Conservation (phyloP, 2,888 invertebrate species). For the Pharmacophagus antenor region DNA sequence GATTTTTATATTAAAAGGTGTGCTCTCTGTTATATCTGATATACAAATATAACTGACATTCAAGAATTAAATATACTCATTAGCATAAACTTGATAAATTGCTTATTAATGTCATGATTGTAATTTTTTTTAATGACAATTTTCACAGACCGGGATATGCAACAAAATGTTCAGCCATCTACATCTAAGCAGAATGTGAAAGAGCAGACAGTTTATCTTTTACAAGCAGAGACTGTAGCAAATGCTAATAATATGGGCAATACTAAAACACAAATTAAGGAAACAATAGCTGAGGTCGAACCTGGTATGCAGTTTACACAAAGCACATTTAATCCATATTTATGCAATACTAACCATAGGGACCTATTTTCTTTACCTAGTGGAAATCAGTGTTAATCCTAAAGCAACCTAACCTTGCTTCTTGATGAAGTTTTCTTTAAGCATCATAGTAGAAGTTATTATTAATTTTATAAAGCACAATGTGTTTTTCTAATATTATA, state of each 20-base stretch:
- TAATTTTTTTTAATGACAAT: not conserved
- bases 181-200: slow-evolving; percentile 49
- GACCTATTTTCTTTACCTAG: too few relatives aligned
- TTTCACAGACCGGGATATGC: slow-evolving; percentile 44
- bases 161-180: slow-evolving; percentile 43
- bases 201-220: slow-evolving; percentile 50
- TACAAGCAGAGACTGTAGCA: slow-evolving; percentile 49
- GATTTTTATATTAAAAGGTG: too few relatives aligned
- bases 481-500: too few relatives aligned
- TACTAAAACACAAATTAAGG: slow-evolving; percentile 10
- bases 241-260: slow-evolving; percentile 29
- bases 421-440: too few relatives aligned
- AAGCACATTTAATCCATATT: not conserved
- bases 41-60: too few relatives aligned
- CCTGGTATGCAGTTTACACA: slow-evolving; percentile 17
- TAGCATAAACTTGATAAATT: too few relatives aligned
- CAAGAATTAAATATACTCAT: too few relatives aligned
- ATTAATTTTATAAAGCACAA: too few relatives aligned
- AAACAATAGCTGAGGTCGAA: slow-evolving; percentile 10
- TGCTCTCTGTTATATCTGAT: too few relatives aligned
- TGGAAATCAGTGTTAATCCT: too few relatives aligned
- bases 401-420: too few relatives aligned
- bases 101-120: not conserved
- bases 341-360: not conserved
- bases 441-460: too few relatives aligned